Percentiles rank a stretch among this genome's conserved stretches.
These are phyloP conservation scores for Agriotes lineatus DNA, from an alignment of 2,888 invertebrate genomes.

Conservation along the genomic window DNA sequence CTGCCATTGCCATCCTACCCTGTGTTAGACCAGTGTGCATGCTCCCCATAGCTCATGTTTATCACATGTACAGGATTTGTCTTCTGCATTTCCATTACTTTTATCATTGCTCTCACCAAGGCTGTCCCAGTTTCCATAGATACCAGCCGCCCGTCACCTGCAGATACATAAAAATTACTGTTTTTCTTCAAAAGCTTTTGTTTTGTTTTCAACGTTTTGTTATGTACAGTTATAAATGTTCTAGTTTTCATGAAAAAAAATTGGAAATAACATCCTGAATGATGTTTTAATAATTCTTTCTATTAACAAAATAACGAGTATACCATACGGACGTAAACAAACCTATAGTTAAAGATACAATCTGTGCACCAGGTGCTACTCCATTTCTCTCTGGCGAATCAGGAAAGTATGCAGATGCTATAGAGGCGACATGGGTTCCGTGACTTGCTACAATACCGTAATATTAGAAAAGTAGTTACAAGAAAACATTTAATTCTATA, in stretches of 20 bases:
- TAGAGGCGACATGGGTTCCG: conserved; percentile 98
- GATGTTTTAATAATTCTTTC: too few species aligned
- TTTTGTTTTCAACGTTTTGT: too few species aligned
- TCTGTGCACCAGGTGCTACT: conserved; percentile 95
- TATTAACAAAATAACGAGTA: too few species aligned
- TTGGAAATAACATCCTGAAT: too few species aligned
- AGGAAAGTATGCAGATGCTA: conserved; percentile 92
- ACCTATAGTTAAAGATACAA: conserved; percentile 90
- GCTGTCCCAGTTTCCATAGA: conserved; percentile 98
- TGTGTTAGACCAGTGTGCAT: conserved; percentile 89
- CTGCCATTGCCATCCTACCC: too few species aligned
- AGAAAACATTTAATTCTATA: not conserved
- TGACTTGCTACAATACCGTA: conserved; percentile 81
- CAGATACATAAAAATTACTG: too few species aligned
- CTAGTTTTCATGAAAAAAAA: too few species aligned
- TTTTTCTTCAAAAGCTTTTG: not conserved
- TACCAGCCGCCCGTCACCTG: conserved; percentile 87
- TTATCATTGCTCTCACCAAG: conserved; percentile 90
- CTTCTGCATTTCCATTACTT: conserved; percentile 81
- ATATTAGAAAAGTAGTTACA: not conserved
- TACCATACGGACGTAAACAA: not conserved
- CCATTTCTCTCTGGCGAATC: conserved; percentile 91
- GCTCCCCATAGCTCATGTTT: conserved; percentile 99
- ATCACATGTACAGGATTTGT: conserved; percentile 83
- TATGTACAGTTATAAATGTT: too few species aligned